phyloP scores from a whole-genome alignment of 2,113 vertebrate species.

The Chlorodrepanis virens region DNA sequence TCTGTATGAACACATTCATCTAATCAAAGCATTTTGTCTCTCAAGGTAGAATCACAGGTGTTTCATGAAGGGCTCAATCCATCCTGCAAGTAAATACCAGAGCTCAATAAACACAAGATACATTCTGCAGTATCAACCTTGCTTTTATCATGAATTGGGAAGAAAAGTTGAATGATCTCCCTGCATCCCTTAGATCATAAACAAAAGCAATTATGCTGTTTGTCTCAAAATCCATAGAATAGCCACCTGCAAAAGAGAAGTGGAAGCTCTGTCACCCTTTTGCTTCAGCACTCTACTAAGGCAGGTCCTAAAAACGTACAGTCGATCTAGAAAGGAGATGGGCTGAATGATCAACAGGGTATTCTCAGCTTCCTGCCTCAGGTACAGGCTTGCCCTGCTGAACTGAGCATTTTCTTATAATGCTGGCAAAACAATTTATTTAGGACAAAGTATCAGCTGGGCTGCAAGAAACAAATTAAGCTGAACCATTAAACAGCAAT shows the following conservation, averaged over 20 bases:
- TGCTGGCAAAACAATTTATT: background rate
- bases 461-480: background rate
- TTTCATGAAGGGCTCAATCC: background rate
- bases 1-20: background rate
- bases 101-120: background rate
- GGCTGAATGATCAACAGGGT: background rate
- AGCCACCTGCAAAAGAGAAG: background rate
- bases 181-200: background rate
- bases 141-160: background rate
- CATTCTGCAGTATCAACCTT: background rate
- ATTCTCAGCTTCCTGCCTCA: background rate
- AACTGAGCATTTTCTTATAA: background rate
- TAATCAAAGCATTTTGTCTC: background rate
- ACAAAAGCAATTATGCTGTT: background rate
- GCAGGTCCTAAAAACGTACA: background rate
- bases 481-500: background rate
- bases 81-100: background rate
- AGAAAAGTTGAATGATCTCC: background rate
- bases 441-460: background rate
- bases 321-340: background rate
- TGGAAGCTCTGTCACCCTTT: background rate
- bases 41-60: background rate
- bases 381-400: background rate
- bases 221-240: background rate
- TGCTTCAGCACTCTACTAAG: background rate